Percentiles rank a stretch among this genome's conserved stretches.
These are phyloP conservation scores for Laupala kohalensis DNA, from an alignment of 1,140 invertebrate species.

Conservation along the genomic window DNA sequence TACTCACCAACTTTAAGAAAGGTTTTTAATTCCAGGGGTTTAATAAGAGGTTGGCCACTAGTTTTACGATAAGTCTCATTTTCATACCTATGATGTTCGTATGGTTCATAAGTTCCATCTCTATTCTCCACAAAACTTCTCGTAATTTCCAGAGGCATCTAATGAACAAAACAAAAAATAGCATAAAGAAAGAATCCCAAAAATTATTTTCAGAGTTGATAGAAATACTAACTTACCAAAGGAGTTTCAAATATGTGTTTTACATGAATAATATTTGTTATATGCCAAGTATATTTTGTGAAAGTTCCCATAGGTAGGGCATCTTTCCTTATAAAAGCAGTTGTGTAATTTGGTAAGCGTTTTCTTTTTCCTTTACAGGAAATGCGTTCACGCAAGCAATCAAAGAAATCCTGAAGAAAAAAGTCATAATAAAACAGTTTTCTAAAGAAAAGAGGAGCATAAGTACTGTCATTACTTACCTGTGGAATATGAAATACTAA, in stretches of 20 bases:
- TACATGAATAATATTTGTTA: constrained; percentile 57
- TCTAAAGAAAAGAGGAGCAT: too few species aligned
- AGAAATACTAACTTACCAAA: constrained; percentile 30
- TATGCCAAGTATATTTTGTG: constrained; percentile 60
- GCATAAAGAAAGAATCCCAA: not conserved
- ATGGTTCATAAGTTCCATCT: constrained; percentile 49
- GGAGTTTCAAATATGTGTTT: constrained; percentile 64
- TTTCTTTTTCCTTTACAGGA: constrained; percentile 49
- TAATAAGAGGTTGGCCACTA: constrained; percentile 38
- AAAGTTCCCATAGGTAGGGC: constrained; percentile 52
- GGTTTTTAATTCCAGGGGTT: constrained; percentile 52
- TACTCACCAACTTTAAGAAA: constrained; percentile 56
- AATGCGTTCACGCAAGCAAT: constrained; percentile 54
- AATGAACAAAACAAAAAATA: constrained; percentile 7
- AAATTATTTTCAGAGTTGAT: not conserved
- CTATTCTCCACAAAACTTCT: constrained; percentile 51
- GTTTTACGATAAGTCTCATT: constrained; percentile 36
- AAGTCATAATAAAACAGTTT: not conserved
- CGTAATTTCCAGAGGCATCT: constrained; percentile 49
- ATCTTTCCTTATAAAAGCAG: constrained; percentile 44
- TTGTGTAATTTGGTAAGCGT: constrained; percentile 46
- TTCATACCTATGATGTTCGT: constrained; percentile 38
- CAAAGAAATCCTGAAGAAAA: constrained; percentile 45
- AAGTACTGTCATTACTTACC: constrained; percentile 22
- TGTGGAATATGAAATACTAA: constrained; percentile 57